These are phyloP conservation scores for Blastobasis adustella DNA, from an alignment of 2,888 invertebrate species.

Conservation along the genomic window DNA sequence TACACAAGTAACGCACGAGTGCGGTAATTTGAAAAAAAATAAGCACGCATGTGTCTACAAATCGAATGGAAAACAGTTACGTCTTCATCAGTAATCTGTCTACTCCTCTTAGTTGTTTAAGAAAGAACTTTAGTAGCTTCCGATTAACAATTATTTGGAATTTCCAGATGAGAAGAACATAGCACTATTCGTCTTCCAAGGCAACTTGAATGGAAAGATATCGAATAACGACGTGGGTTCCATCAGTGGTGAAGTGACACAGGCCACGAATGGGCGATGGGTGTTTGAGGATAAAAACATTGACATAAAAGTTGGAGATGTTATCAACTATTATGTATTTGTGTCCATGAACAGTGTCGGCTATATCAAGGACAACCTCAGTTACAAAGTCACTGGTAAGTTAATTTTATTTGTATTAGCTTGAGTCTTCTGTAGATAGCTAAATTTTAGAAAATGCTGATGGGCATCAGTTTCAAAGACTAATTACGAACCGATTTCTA, in stretches of 20 bases:
- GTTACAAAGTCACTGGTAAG: conserved; percentile 55
- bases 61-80: background rate
- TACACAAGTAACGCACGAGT: background rate
- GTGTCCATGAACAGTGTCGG: conserved; percentile 67
- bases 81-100: background rate
- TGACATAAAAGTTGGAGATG: conserved; percentile 67
- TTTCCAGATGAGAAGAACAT: conserved; percentile 65
- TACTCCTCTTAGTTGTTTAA: background rate
- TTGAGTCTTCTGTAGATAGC: no score
- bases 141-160: background rate
- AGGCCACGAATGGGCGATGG: conserved; percentile 66
- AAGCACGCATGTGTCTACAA: background rate
- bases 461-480: no score
- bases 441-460: no score
- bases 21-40: background rate
- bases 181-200: conserved; percentile 77
- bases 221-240: conserved; percentile 63
- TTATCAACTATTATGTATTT: conserved; percentile 77
- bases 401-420: no score
- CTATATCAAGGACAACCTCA: conserved; percentile 51
- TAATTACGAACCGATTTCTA: no score
- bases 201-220: conserved; percentile 75
- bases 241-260: conserved; percentile 59
- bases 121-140: background rate
- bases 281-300: conserved; percentile 55